Base-by-base conservation (phyloP, 2,888 invertebrate species). In the Hemaris fuciformis region DNA sequence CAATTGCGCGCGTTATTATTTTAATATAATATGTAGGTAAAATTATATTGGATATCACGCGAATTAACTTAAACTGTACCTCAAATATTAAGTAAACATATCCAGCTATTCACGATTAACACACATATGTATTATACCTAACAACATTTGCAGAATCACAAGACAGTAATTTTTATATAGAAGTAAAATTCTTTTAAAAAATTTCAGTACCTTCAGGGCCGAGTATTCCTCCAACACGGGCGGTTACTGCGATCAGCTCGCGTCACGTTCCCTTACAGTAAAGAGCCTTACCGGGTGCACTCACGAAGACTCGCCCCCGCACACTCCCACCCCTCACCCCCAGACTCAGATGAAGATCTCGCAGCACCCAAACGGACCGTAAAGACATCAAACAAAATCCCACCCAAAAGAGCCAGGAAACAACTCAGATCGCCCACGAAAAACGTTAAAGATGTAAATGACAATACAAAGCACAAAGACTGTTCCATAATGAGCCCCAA, bases 151-250 rank as follows among this genome's bases (percentile, higher is more conserved):
- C n/a, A n/a, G n/a, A n/a, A n/a, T n/a, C n/a, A n/a, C n/a, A n/a
- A n/a, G n/a, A n/a, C n/a, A n/a, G 20, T 60, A 59, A 60, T 8
- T 5, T 31, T 8, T 23, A 60, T 6, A 13, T 25, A 62, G 27
- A 25, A 58, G n/a, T 18, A 15, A 8, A 23, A 31, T 57, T 70
- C 63, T 69, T 74, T 25, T 73, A n/a, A n/a, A n/a, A n/a, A n/a
- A n/a, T 92, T 93, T 23, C 84, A 96, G 96, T 96, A 96, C 81
- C 93, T 96, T 20, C 96, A 96, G 81, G 96, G 96, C 1, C 94
- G 94, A 70, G 94, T 96, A 13, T 96, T 95, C 77, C 89, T 96
- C 1, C 96, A 96, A 85, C 95, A 95, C 60, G 95, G 95, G 0
- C 94, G 95, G 78, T 93, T 95, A 57, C 82, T 96, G 61, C 93